Conservation (phyloP, 2,113 vertebrate species). For the Verasper variegatus region DNA sequence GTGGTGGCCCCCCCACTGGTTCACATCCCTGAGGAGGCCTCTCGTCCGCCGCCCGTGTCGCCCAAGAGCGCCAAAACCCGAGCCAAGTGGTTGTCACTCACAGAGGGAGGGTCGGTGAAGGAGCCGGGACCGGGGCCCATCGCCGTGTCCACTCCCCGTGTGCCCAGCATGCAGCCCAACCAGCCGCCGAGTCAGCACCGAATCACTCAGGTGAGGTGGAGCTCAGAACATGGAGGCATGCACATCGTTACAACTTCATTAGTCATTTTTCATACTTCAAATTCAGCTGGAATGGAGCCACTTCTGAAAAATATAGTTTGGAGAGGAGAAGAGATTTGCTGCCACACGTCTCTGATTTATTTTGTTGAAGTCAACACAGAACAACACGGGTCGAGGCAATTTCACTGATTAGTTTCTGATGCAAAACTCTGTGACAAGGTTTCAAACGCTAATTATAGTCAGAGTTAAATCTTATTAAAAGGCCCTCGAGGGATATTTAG, state of each 20-base stretch:
- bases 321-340: slow-evolving; percentile 28
- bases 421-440: slow-evolving; percentile 14
- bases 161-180: slow-evolving; percentile 69
- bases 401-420: slow-evolving; percentile 48
- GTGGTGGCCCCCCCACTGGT: slow-evolving; percentile 86
- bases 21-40: slow-evolving; percentile 90
- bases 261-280: slow-evolving; percentile 26
- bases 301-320: slow-evolving; percentile 19
- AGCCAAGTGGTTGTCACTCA: slow-evolving; percentile 94
- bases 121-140: slow-evolving; percentile 73
- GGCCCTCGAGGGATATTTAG: slow-evolving; percentile 10
- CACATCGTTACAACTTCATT: no score
- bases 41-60: slow-evolving; percentile 77
- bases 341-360: slow-evolving; percentile 53
- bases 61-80: slow-evolving; percentile 88
- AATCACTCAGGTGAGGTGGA: slow-evolving; percentile 85
- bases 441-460: slow-evolving; percentile 26
- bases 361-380: slow-evolving; percentile 19
- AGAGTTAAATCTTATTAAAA: slow-evolving; percentile 17
- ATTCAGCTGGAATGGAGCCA: slow-evolving; percentile 30
- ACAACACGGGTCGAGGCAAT: slow-evolving; percentile 26
- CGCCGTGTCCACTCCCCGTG: slow-evolving; percentile 74
- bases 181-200: slow-evolving; percentile 86
- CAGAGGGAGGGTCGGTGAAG: slow-evolving; percentile 83
- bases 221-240: slow-evolving; percentile 1